A percentile compares a stretch with the other conserved stretches of the same genome.
phyloP scores from a whole-genome alignment of 1,140 invertebrate genomes.

The Cotesia typhae region DNA sequence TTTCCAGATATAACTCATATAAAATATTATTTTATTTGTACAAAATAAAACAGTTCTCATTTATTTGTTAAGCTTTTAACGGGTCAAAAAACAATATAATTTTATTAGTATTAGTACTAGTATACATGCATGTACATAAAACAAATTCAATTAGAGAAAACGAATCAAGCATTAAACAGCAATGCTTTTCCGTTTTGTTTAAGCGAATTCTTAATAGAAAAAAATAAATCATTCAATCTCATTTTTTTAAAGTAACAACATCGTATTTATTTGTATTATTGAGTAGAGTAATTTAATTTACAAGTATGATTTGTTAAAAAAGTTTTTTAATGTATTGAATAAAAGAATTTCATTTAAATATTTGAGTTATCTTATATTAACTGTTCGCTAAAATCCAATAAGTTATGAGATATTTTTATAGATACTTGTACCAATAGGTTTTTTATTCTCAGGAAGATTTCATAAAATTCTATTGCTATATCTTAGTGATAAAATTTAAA shows the following conservation, averaged over 20 bases:
- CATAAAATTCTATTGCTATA: no score
- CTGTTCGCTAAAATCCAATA: constrained; percentile 5
- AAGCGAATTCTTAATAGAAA: background rate
- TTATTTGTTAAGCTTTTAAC: no score
- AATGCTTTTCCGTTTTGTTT: background rate
- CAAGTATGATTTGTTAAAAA: constrained; percentile 7
- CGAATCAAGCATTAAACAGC: background rate
- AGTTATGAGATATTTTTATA: no score
- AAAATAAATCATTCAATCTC: background rate
- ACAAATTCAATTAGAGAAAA: background rate
- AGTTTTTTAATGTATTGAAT: background rate
- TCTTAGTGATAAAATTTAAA: no score
- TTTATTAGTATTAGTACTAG: background rate
- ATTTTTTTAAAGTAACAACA: background rate
- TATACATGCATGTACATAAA: background rate
- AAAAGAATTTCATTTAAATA: constrained; percentile 7
- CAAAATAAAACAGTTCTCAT: background rate
- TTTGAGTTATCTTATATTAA: background rate
- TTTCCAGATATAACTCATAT: constrained; percentile 11
- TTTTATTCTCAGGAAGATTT: no score
- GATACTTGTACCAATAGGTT: no score
- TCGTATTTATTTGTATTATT: background rate
- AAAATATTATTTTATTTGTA: background rate
- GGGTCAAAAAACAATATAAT: background rate
- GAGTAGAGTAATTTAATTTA: constrained; percentile 1